Percentiles rank a stretch among this genome's conserved stretches.
These are phyloP conservation scores for Cecidostiba fungosa DNA, from an alignment of 2,888 invertebrate genomes.

Conservation along the genomic window DNA sequence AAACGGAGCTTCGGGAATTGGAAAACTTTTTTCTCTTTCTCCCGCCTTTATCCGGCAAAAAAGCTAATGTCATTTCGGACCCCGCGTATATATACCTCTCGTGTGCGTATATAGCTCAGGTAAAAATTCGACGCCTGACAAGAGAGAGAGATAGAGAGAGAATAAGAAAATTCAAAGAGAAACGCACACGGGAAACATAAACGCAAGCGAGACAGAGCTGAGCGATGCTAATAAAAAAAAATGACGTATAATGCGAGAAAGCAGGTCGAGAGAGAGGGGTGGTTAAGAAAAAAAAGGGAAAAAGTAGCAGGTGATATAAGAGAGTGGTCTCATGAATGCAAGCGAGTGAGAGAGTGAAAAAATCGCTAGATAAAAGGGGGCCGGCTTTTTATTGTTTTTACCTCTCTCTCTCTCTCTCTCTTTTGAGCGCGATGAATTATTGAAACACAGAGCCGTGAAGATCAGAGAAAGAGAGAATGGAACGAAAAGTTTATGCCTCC, in stretches of 20 bases:
- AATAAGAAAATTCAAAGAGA: constrained; percentile 48
- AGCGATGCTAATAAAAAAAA: constrained; percentile 40
- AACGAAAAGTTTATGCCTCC: constrained; percentile 24
- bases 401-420: not conserved
- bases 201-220: not conserved
- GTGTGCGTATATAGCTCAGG: constrained; percentile 12
- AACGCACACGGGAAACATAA: not conserved
- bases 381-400: not conserved
- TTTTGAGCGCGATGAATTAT: constrained; percentile 12
- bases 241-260: constrained; percentile 31
- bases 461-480: not conserved
- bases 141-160: no score
- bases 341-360: not conserved
- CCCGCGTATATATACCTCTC: not conserved
- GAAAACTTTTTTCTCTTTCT: constrained; percentile 52
- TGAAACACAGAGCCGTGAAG: not conserved
- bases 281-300: not conserved
- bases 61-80: constrained; percentile 44
- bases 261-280: not conserved
- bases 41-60: not conserved
- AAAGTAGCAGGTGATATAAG: not conserved
- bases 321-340: constrained; percentile 19
- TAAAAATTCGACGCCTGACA: constrained; percentile 22
- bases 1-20: constrained; percentile 53
- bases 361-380: not conserved